Evolutionary conservation across 2,113 vertebrate species (phyloP).

Genomic region (Rhinolophus ferrumequinum): DNA sequence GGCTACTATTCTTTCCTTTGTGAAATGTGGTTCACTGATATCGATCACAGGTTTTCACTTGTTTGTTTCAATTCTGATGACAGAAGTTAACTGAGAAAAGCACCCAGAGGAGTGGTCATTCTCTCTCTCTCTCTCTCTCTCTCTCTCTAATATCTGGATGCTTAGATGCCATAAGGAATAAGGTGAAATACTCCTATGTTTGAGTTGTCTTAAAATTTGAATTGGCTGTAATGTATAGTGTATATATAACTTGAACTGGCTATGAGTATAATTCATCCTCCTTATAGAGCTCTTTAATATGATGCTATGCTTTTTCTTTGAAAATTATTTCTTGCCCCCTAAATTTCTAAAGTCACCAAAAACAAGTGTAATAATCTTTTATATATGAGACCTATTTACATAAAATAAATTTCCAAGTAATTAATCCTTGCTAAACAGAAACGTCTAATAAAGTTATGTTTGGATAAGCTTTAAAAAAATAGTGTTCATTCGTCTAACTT

Average conservation of each 20-base stretch:
- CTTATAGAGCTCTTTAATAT: constrained; percentile 7
- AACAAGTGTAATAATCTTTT: neutral
- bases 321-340: neutral
- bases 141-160: neutral
- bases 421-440: neutral
- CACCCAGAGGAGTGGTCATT: neutral
- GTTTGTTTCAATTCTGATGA: neutral
- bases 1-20: neutral
- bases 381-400: neutral
- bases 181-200: neutral
- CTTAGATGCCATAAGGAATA: neutral
- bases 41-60: neutral
- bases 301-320: neutral
- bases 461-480: neutral
- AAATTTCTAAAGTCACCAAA: neutral
- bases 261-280: neutral
- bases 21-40: neutral
- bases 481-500: constrained; percentile 18
- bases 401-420: constrained; percentile 23
- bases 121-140: neutral
- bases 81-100: constrained; percentile 18
- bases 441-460: neutral
- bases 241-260: neutral
- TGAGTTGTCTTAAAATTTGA: constrained; percentile 19
- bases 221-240: neutral